Evolutionary conservation across 2,888 invertebrate species (phyloP), one percentile per base, ranked within the genome.

Genomic region (Dryobota labecula): DNA sequence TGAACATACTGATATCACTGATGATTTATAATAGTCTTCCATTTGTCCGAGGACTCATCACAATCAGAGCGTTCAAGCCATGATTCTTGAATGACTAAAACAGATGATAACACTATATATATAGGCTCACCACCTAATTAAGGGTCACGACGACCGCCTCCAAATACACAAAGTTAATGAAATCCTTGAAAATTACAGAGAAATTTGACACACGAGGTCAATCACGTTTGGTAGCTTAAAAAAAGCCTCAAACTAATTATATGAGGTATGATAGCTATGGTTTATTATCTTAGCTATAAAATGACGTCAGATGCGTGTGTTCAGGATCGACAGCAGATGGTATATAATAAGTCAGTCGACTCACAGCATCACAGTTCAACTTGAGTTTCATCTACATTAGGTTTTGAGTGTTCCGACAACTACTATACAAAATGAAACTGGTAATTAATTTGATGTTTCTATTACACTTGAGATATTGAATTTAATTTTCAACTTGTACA

Each of bases 291-390:
- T 76, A 88, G 85, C 82, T 84, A 87, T 87, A 87, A 85, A 87
- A 82, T 93, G 89, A 93, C 94, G 94, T 94, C 93, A 94, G 70
- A 82, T 86, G 88, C 90, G 90, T 91, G 91, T 88, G 84, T 83
- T 85, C 89, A 89, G 93, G 94, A 94, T 92, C 90, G 91, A 86
- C 89, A 90, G 88, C 90, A 88, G 84, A 68, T 81, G 84, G 92
- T 95, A 95, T 95, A 95, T 94, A 95, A 92, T 92, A 88, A 93
- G 92, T 92, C 91, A 92, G 82, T 85, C 64, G 73, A 87, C 78
- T 80, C 80, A 36, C 84, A 90, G 84, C 88, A 88, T 87, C 91
- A 90, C 90, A 91, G 90, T 92, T 78, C 82, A 70, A 73, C 71
- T 85, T 80, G 76, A 88, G 87, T 87, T 83, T 90, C 89, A 87